Evolutionary conservation across 37 sponge, comb jelly and placozoan genomes (phyloP).

Genomic region (Lycopodina hypogea): DNA sequence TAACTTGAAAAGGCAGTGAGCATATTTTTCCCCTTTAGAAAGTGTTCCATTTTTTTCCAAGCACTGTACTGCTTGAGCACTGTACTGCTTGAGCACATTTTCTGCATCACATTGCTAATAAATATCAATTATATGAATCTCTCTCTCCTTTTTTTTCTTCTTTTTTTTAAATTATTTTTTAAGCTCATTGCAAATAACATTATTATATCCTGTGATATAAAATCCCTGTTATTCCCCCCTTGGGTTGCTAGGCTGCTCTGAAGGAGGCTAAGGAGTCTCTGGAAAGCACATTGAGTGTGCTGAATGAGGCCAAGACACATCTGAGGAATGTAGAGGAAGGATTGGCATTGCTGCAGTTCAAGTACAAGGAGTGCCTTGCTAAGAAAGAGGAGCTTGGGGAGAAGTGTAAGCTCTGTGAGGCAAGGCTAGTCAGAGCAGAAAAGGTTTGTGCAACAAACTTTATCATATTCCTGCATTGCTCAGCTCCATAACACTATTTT

Average conservation of each 20-base stretch:
- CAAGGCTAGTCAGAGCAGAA: slow-evolving; percentile 88
- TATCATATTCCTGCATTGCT: no score
- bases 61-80: no score
- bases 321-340: slow-evolving; percentile 95
- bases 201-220: no score
- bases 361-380: slow-evolving; percentile 87
- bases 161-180: no score
- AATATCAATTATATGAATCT: no score
- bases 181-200: no score
- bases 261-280: slow-evolving; percentile 79
- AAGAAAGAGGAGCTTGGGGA: slow-evolving; percentile 94
- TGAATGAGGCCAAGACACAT: slow-evolving; percentile 83
- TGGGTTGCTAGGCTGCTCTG: slow-evolving; percentile 66
- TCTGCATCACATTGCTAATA: no score
- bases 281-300: slow-evolving; percentile 72
- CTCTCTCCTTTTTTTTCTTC: no score
- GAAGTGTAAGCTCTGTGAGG: slow-evolving; percentile 87
- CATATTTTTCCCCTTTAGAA: no score
- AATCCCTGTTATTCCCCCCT: neutral
- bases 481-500: neutral
- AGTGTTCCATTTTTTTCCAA: no score
- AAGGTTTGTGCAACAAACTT: slow-evolving; percentile 51
- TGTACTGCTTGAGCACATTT: no score
- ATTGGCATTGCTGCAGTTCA: slow-evolving; percentile 76
- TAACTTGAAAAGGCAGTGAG: no score